phyloP scores from a whole-genome alignment of 2,888 invertebrate species.

The Chalcosyrphus nemorum region DNA sequence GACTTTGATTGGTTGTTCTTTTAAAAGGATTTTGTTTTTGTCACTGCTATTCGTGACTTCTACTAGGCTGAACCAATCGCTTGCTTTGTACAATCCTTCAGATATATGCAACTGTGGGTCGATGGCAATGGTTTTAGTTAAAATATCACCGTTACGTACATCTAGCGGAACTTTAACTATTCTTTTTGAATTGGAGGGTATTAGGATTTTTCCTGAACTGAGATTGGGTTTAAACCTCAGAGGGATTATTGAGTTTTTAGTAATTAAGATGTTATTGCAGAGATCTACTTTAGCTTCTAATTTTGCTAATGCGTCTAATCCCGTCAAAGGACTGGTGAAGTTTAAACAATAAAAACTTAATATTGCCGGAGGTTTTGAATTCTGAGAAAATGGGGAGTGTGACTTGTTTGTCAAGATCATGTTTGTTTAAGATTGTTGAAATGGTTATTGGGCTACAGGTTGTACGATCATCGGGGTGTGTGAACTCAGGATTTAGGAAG shows the following conservation, averaged over 20 bases:
- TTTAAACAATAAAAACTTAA: conserved; percentile 8
- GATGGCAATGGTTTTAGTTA: no score
- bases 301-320: background rate
- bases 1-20: background rate
- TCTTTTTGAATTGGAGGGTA: background rate
- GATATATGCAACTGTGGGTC: background rate
- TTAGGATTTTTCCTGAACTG: background rate
- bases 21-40: background rate
- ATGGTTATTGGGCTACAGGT: no score
- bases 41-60: background rate
- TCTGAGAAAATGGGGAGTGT: conserved; percentile 16
- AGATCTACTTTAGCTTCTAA: conserved; percentile 14
- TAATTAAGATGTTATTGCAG: background rate
- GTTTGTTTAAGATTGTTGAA: no score
- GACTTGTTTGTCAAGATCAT: conserved; percentile 4
- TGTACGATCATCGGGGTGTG: background rate
- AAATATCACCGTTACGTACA: background rate
- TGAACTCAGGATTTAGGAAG: background rate
- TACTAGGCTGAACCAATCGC: background rate
- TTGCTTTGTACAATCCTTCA: background rate
- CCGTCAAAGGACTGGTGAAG: background rate
- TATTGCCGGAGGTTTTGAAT: conserved; percentile 8
- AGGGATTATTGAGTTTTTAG: background rate
- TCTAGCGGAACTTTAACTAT: conserved; percentile 3
- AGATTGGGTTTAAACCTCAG: background rate